Evolutionary conservation across 2,797 vertebrate species (phyloP).

Genomic region (Arctocebus calabarensis): DNA sequence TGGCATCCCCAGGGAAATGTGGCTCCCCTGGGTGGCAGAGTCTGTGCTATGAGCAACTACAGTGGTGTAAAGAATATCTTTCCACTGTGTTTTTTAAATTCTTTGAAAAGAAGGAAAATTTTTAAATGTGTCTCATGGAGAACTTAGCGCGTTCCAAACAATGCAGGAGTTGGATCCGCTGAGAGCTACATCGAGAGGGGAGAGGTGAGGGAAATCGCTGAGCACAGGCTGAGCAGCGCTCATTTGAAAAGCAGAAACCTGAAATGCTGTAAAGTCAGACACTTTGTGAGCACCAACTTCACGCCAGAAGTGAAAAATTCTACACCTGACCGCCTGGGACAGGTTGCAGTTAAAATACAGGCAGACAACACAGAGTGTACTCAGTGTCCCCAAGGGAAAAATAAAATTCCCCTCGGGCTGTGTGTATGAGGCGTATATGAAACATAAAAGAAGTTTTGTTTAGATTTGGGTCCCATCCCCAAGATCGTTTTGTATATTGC

Average conservation of each 20-base stretch:
- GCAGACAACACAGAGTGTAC: neutral
- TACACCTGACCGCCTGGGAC: neutral
- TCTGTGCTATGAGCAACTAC: neutral
- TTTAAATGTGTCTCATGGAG: neutral
- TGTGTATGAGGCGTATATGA: neutral
- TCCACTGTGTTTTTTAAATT: slow-evolving; percentile 3
- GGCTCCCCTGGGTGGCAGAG: neutral
- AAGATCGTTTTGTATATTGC: neutral
- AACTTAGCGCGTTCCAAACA: neutral
- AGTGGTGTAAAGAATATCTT: neutral
- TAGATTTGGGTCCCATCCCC: neutral
- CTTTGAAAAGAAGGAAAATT: neutral
- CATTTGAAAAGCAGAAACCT: neutral
- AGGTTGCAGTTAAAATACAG: neutral
- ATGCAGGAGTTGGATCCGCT: neutral
- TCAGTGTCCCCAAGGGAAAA: neutral
- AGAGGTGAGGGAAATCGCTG: neutral
- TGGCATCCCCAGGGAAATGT: neutral
- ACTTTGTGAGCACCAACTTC: neutral
- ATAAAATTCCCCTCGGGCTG: neutral
- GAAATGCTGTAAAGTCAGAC: neutral
- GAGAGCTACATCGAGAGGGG: neutral
- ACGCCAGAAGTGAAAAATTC: neutral
- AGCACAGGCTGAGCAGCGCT: neutral
- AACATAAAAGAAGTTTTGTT: neutral